These are phyloP conservation scores for Campoplex nolae DNA, from an alignment of 2,888 invertebrate species.

Conservation along the genomic window DNA sequence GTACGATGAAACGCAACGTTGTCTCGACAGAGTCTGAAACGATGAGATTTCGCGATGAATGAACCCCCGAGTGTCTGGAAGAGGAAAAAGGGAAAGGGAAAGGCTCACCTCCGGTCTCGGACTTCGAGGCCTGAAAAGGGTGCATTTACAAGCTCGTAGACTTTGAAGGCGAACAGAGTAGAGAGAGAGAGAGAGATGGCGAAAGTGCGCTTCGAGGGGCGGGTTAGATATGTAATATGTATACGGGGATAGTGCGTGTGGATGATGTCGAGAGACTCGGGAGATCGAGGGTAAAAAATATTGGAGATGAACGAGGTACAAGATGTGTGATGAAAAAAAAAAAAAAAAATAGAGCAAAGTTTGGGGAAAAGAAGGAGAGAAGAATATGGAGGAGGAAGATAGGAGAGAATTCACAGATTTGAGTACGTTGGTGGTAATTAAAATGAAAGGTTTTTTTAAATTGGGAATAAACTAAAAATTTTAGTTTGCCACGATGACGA, in stretches of 20 bases:
- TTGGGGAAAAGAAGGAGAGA: not conserved
- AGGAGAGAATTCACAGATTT: too few relatives aligned
- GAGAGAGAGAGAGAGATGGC: not conserved
- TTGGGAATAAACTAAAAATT: not conserved
- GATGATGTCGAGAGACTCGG: not conserved
- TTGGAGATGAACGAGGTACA: not conserved
- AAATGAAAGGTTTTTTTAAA: not conserved
- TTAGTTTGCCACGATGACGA: too few relatives aligned
- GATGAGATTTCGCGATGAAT: constrained; percentile 54
- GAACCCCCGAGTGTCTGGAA: constrained; percentile 20
- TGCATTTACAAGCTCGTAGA: constrained; percentile 4
- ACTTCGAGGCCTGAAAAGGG: constrained; percentile 14
- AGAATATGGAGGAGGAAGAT: not conserved
- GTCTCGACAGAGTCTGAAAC: constrained; percentile 42
- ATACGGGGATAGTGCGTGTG: constrained; percentile 4
- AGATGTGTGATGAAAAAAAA: not conserved
- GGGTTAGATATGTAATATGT: not conserved
- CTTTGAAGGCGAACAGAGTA: not conserved
- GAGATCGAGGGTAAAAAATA: constrained; percentile 7
- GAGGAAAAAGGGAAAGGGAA: not conserved
- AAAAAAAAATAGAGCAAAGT: not conserved
- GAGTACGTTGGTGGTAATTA: too few relatives aligned
- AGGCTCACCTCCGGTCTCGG: not conserved
- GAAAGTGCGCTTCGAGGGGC: constrained; percentile 11
- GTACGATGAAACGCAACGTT: constrained; percentile 34